Evolutionary conservation across 2,113 vertebrate genomes (phyloP), one percentile per base, ranked within the genome.

Genomic region (Urocitellus parryii): DNA sequence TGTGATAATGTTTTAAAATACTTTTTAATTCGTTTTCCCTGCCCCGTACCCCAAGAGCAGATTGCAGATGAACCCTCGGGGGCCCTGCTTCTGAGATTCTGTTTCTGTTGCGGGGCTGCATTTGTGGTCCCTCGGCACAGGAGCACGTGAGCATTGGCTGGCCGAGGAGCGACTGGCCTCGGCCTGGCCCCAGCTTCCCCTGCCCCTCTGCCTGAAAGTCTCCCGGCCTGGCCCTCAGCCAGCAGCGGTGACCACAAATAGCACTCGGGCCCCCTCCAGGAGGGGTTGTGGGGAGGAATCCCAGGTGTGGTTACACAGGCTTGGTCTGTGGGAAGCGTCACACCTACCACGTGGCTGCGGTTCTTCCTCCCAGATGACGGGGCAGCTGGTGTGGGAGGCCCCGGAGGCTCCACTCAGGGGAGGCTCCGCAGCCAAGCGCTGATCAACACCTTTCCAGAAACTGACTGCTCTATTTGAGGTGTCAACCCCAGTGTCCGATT

Each of bases 221-320:
- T 27, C 90, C 34, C 68, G 76, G 48, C 48, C 48, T 77, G 56
- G 86, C 56, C 32, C 20, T 3, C 72, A 18, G 65, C 79, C 56
- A 74, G 80, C 85, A 92, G 58, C 80, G 67, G 91, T 90, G 80
- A 85, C 95, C 67, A 67, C 73, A 90, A 24, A 16, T 32, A 58
- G 48, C 37, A 14, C 29, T 79, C 42, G 72, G 79, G 80, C 34
- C 48, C 70, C 48, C 80, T 45, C 3, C 3, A 45, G 72, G 24
- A 27, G 14, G 22, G 17, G 51, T 32, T 32, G 29, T 72, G 37
- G 53, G 48, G 13, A 72, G 76, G 65, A 80, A 63, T 63, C 74
- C 80, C 73, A 65, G 65, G 80, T 32, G n/a, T 65, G 65, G 72
- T 61, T 29, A 56, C 79, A 73, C 42, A 80, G 63, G 29, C n/a